A percentile compares a stretch with the other conserved stretches of the same genome.
phyloP scores from a whole-genome alignment of 2,888 invertebrate genomes.

The Tenthredo scrophulariae region DNA sequence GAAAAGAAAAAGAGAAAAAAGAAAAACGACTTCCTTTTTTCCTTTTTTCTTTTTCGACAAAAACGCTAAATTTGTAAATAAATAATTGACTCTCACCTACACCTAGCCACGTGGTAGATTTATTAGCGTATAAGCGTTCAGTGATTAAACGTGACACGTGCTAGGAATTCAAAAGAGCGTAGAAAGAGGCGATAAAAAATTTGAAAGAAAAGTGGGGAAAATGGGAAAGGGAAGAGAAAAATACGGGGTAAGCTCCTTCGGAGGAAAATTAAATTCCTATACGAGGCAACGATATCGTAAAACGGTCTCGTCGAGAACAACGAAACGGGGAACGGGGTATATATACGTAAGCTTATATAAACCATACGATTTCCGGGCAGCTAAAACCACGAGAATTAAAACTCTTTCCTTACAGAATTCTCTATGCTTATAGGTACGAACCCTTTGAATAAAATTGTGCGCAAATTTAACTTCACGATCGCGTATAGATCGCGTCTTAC shows the following conservation, averaged over 20 bases:
- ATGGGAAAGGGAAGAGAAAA: conserved; percentile 11
- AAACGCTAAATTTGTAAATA: neutral
- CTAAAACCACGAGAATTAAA: conserved; percentile 2
- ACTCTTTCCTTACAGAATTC: conserved; percentile 18
- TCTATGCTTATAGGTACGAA: neutral
- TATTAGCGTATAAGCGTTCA: neutral
- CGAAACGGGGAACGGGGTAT: neutral
- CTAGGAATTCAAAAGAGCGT: neutral
- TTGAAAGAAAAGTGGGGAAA: conserved; percentile 24
- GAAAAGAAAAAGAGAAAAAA: neutral
- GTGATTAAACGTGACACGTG: conserved; percentile 33
- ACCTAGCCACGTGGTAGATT: neutral
- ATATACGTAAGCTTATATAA: neutral
- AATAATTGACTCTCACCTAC: neutral
- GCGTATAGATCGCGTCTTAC: too few relatives aligned
- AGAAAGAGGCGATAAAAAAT: conserved; percentile 1
- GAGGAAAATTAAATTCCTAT: conserved; percentile 43
- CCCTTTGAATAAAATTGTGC: neutral
- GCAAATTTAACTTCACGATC: too few relatives aligned
- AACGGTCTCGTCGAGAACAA: neutral
- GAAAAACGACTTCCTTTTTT: neutral
- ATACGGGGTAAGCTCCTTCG: neutral
- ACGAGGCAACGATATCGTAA: conserved; percentile 40
- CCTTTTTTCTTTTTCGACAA: neutral
- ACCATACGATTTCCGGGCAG: neutral